Conservation (phyloP, 2,113 vertebrate genomes). For the Corythaeola cristata region DNA sequence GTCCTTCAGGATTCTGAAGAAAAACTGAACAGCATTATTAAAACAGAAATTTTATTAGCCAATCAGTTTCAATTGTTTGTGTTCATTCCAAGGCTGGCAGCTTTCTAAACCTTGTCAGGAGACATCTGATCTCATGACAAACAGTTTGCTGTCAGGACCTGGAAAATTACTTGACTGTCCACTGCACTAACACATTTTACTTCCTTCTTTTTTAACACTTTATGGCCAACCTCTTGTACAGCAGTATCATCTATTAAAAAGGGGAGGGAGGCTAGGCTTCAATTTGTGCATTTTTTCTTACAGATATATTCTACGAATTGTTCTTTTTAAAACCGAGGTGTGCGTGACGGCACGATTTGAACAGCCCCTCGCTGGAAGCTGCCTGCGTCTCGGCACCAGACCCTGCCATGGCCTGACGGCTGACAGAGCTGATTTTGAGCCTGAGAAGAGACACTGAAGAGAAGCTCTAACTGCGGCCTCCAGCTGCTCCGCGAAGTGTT, state of each 20-base stretch:
- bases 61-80: not conserved
- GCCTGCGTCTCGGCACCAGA: too few species aligned
- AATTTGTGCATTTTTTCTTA: not conserved
- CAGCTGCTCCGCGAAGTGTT: not conserved
- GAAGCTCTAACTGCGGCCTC: not conserved
- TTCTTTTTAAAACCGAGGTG: not conserved
- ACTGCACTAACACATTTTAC: not conserved
- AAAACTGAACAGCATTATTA: not conserved
- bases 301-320: rapidly evolving
- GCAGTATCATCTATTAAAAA: not conserved
- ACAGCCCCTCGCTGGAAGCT: not conserved
- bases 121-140: constrained; percentile 70
- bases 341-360: rapidly evolving
- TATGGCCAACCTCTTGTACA: not conserved
- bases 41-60: not conserved
- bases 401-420: not conserved
- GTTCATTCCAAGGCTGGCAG: not conserved
- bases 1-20: not conserved
- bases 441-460: not conserved
- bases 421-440: rapidly evolving
- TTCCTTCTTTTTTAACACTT: not conserved
- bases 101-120: constrained; percentile 50
- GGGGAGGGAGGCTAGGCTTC: not conserved
- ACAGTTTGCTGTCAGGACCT: constrained; percentile 10
- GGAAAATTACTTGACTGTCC: constrained; percentile 18